Evolutionary conservation across 2,113 vertebrate species (phyloP), one percentile per base, ranked within the genome.

Genomic region (Misgurnus mizolepis): DNA sequence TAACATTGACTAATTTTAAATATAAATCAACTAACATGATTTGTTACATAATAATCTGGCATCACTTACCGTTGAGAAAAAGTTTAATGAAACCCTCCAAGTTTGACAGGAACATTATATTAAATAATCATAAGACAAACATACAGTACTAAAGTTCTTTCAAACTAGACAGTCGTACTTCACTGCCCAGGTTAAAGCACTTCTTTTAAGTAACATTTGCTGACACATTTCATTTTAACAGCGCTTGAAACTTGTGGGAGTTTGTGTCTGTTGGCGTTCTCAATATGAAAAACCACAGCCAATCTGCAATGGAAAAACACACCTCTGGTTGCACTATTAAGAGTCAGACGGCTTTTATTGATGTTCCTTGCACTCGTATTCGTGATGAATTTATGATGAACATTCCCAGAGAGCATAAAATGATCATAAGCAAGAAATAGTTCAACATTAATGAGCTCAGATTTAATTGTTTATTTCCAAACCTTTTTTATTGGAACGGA

Each of bases 191-290:
- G 43, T 75, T 64, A 75, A 75, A 64, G 22, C 43, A n/a, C 18
- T 47, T 41, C 60, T 80, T 17, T 80, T 65, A 43, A 80, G 61
- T 55, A 47, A 41, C 27, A 80, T 64, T 53, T 67, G 60, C 80
- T 73, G 77, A 76, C 76, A 82, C 15, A 45, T 27, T 75, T 64
- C 2, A 53, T 80, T 82, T 79, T 43, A 75, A 53, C 53, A n/a
- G 41, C 17, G 49, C 60, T 82, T 34, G 17, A 73, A 73, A 45
- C 47, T 74, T 64, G 80, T 9, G 18, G 2, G 11, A 34, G 49
- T 60, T 50, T 87, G 77, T 67, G 72, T 78, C 72, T 82, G 43
- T 81, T 87, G 83, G 83, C 78, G 39, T 7, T 40, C 62, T 73
- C 56, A 53, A 17, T 56, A 58, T 14, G 9, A 56, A 53, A 34